Evolutionary conservation across 53 echinoderm and acorn worm genomes (phyloP), one percentile per base, ranked within the genome.

Genomic region (Temnopleurus reevesii): DNA sequence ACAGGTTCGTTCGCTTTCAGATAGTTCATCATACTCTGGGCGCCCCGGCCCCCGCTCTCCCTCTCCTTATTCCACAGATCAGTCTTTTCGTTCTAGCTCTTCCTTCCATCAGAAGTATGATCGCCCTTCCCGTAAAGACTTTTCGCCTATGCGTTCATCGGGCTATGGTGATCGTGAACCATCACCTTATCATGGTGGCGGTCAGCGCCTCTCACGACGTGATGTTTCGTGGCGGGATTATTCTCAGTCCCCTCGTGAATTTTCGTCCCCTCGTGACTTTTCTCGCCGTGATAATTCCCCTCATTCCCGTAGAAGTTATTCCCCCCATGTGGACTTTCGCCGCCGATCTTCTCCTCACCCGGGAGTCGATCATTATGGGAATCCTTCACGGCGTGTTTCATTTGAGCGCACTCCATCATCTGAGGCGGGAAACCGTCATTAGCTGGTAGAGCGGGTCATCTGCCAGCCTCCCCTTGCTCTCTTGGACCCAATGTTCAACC

Each of bases 361-460:
- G 38, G 12, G 33, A 36, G 7, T 5, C n/a, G 6, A 5, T 76
- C 8, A 76, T 4, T 41, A 41, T 36, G 25, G 3, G 21, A 1
- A 4, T 82, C 10, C 53, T n/a, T 18, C 83, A 17, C 84, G 84
- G 10, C 84, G 45, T 25, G 84, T 84, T 2, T 59, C 59, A 17
- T 84, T 84, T 84, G 24, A 13, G 1, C 44, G 19, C 8, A 31
- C 15, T 7, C 2, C 56, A 4, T 2, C 23, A 36, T n/a, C 57
- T 36, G 31, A 26, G 4, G 46, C 87, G 87, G 87, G 35, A 86
- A 86, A 86, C 87, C 17, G 33, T 15, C 49, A 29, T 2, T 86
- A 86, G 87, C 87, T 86, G 87, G 53, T 86, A 86, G 46, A 13
- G 87, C 6, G 87, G 87, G 87, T 86, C 87, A 47, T 45, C 87